These are phyloP conservation scores for Noctua janthina DNA, from an alignment of 2,888 invertebrate species.

Conservation along the genomic window DNA sequence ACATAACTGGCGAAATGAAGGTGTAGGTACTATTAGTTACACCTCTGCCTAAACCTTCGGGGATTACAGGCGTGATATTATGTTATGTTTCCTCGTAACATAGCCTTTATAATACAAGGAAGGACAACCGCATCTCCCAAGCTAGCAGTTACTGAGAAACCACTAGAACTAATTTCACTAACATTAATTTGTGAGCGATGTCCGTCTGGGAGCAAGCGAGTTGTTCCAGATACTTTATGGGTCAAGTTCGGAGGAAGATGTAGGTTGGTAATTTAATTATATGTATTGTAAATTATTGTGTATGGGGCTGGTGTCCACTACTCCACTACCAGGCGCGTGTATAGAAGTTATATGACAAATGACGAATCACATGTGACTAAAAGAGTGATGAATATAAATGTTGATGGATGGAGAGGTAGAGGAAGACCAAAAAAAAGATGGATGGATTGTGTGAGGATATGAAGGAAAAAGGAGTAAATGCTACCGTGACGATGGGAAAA, in stretches of 20 bases:
- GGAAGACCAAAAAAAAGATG: too few relatives aligned
- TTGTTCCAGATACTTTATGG: constrained; percentile 36
- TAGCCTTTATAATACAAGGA: constrained; percentile 10
- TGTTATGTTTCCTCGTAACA: neutral
- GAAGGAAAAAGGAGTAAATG: too few relatives aligned
- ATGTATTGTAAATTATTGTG: neutral
- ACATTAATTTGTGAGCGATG: constrained; percentile 61
- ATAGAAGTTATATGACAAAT: neutral
- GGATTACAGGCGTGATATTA: too few relatives aligned
- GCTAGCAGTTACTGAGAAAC: constrained; percentile 47
- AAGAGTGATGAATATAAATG: too few relatives aligned
- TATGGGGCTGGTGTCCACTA: neutral
- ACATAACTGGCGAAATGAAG: too few relatives aligned
- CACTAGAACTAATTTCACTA: constrained; percentile 57
- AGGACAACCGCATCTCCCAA: constrained; percentile 42
- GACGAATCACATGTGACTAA: neutral
- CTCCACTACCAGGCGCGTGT: neutral
- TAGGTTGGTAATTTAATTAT: constrained; percentile 6
- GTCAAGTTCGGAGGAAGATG: constrained; percentile 27
- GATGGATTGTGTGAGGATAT: too few relatives aligned
- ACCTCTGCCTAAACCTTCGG: too few relatives aligned
- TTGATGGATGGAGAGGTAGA: too few relatives aligned
- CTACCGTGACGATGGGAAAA: too few relatives aligned
- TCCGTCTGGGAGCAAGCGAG: constrained; percentile 25
- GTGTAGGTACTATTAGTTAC: too few relatives aligned